A percentile compares a stretch with the other conserved stretches of the same genome.
Conservation (phyloP, 2,113 vertebrate species). For the Scolopax mira region DNA sequence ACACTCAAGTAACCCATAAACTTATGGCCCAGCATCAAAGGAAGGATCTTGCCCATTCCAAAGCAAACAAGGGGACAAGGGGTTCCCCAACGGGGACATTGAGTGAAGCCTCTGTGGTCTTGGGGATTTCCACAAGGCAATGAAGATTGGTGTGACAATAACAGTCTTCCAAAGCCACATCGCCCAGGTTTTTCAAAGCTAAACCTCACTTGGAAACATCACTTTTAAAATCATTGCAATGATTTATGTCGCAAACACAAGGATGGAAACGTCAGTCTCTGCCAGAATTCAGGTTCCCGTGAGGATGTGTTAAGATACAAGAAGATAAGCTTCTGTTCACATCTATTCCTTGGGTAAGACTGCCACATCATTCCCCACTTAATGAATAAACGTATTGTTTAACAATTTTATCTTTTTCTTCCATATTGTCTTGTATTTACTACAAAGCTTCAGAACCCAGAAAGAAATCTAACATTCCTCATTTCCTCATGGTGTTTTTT, state of each 20-base stretch:
- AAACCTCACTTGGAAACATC: background rate
- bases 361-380: background rate
- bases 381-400: background rate
- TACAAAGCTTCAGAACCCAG: background rate
- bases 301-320: background rate
- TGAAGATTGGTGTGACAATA: background rate
- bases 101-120: background rate
- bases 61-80: background rate
- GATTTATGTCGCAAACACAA: background rate
- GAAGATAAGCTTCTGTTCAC: background rate
- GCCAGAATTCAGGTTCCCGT: background rate
- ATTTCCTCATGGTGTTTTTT: background rate
- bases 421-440: background rate
- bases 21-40: accelerated
- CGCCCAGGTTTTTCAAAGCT: background rate
- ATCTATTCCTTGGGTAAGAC: background rate
- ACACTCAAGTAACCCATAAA: background rate
- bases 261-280: accelerated
- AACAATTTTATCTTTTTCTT: background rate
- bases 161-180: background rate
- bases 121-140: background rate
- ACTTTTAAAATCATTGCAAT: background rate
- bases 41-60: background rate
- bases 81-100: background rate
- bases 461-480: background rate